A percentile compares a stretch with the other conserved stretches of the same genome.
Conservation (phyloP, 2,113 vertebrate genomes). For the Canis aureus region DNA sequence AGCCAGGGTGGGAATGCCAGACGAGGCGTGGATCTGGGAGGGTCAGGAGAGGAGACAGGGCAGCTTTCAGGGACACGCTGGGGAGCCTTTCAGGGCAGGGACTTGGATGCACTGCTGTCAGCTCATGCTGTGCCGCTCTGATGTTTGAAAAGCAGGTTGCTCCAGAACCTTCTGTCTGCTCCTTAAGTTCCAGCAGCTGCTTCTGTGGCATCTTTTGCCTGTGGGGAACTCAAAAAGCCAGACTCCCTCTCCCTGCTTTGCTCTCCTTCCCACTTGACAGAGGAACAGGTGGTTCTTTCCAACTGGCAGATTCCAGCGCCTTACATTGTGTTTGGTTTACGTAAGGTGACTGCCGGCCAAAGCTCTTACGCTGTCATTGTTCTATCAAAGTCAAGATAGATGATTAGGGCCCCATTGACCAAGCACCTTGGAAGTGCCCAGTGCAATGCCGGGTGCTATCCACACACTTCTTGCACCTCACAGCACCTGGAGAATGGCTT, state of each 20-base stretch:
- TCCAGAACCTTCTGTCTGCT: background rate
- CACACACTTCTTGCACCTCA: background rate
- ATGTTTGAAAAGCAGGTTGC: background rate
- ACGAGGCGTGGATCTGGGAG: background rate
- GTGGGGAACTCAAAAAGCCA: background rate
- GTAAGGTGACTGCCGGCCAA: background rate
- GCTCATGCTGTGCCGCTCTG: background rate
- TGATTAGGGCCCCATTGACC: background rate
- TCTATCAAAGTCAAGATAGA: background rate
- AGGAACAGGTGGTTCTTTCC: background rate
- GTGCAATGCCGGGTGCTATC: too few relatives aligned
- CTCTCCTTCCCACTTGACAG: background rate
- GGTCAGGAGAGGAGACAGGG: background rate
- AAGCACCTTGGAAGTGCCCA: background rate
- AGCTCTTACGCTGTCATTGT: background rate
- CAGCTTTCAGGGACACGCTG: background rate
- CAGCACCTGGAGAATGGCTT: background rate
- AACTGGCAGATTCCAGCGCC: background rate
- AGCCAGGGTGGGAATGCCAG: background rate
- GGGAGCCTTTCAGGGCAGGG: too few relatives aligned
- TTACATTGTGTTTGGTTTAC: background rate
- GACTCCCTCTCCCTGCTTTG: background rate
- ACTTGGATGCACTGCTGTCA: background rate
- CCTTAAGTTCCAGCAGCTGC: background rate
- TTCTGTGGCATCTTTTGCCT: background rate